Evolutionary conservation across 2,797 vertebrate genomes (phyloP).

Genomic region (Oreochromis grahami): DNA sequence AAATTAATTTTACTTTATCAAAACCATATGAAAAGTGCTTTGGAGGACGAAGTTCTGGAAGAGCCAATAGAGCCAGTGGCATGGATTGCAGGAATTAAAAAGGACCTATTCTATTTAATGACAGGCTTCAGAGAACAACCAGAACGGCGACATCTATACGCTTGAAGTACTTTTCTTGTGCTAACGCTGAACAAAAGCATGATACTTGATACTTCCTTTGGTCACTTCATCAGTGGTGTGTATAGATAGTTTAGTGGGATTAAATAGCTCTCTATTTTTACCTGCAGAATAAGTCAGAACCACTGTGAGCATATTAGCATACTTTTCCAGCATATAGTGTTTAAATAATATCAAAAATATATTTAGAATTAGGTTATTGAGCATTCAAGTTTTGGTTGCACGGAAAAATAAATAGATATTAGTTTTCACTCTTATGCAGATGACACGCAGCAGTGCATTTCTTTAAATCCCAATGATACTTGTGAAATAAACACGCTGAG

Average conservation of each 20-base stretch:
- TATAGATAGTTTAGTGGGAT: not conserved
- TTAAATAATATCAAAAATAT: not conserved
- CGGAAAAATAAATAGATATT: not conserved
- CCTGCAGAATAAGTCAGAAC: not conserved
- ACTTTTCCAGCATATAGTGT: not conserved
- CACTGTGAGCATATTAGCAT: not conserved
- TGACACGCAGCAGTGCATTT: not conserved
- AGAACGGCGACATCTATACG: not conserved
- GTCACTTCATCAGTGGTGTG: not conserved
- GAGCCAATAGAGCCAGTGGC: not conserved
- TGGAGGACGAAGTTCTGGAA: not conserved
- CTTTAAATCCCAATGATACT: not conserved
- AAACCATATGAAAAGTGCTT: not conserved
- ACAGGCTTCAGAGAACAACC: not conserved
- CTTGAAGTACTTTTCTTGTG: not conserved
- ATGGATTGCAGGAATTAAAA: not conserved
- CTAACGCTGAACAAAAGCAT: not conserved
- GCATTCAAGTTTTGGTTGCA: not conserved
- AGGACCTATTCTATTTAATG: constrained; percentile 15
- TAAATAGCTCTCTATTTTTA: not conserved
- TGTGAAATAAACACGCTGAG: not conserved
- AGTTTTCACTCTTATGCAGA: not conserved
- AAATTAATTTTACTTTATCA: not conserved
- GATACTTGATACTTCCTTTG: not conserved
- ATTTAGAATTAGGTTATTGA: not conserved